Evolutionary conservation across 1,140 invertebrate species (phyloP), one percentile per base, ranked within the genome.

Genomic region (Leguminivora glycinivorella): DNA sequence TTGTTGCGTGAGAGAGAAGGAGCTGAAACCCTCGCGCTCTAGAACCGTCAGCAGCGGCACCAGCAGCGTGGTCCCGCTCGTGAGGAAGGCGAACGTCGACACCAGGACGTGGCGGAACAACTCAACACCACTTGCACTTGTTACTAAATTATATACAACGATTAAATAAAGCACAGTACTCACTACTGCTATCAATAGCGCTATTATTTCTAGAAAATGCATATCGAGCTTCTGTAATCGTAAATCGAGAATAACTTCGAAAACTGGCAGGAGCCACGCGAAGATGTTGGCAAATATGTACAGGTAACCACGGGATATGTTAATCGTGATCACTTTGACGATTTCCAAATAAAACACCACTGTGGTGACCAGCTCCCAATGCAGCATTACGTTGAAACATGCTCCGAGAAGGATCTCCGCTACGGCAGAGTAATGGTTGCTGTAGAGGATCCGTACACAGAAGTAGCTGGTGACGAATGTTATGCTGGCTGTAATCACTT

Each of bases 321-420:
- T 43, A 5, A 43, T 9, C n/a, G 40, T 43, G n/a, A 43, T 17
- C 14, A 52, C 47, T 52, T 52, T 52, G 47, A 52, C 47, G 6
- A 52, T 52, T n/a, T 52, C n/a, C 47, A 52, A 19, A 22, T 52
- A 52, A 19, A 52, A 52, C 7, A 52, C 47, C 22, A 22, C 14
- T 19, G n/a, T 52, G 47, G 47, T 52, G 47, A 52, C 17, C 47
- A 52, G n/a, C 40, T 43, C 14, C 40, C 40, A 43, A 43, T 43
- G 40, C 40, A 43, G 40, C 40, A 9, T 3, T n/a, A 43, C 40
- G 40, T 43, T 43, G 40, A 17, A 43, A 43, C 40, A 43, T 43
- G 40, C 40, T 43, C n/a, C 14, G 10, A 43, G 40, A 43, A 43
- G 14, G 14, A 43, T 43, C 40, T 43, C 40, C 4, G 40, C 40